These are phyloP conservation scores for Chiloscyllium punctatum DNA, from an alignment of 2,797 vertebrate species.

Conservation along the genomic window DNA sequence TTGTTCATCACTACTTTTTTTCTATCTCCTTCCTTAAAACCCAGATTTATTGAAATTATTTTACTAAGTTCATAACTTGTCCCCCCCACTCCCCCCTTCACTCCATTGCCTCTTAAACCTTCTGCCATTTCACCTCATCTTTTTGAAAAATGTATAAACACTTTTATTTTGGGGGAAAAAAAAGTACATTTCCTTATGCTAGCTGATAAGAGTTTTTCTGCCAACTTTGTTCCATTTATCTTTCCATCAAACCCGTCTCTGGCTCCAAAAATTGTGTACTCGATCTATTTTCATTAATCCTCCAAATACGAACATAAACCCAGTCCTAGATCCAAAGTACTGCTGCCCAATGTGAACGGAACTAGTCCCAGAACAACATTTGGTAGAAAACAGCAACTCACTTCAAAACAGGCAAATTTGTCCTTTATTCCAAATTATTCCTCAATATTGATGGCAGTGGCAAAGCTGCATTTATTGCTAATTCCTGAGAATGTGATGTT, in stretches of 20 bases:
- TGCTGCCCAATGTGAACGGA: neutral
- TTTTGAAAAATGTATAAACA: neutral
- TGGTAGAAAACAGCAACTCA: neutral
- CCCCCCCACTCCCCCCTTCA: neutral
- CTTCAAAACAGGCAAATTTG: neutral
- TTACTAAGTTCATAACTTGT: neutral
- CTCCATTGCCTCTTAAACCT: neutral
- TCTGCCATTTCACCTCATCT: neutral
- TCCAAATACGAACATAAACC: neutral
- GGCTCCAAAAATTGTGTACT: neutral
- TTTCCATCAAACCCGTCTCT: neutral
- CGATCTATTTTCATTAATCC: neutral
- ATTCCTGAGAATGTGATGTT: neutral
- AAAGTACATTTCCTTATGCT: neutral
- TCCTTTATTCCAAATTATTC: neutral
- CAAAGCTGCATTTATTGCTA: neutral
- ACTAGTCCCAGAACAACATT: neutral
- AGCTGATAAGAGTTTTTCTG: neutral
- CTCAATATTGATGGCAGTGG: neutral
- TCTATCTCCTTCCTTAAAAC: neutral
- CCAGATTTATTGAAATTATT: neutral
- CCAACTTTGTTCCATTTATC: neutral
- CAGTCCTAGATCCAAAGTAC: neutral
- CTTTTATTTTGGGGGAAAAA: neutral
- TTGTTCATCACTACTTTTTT: no score